phyloP scores from a whole-genome alignment of 1,140 invertebrate genomes.

The Drosophila micromelanica region DNA sequence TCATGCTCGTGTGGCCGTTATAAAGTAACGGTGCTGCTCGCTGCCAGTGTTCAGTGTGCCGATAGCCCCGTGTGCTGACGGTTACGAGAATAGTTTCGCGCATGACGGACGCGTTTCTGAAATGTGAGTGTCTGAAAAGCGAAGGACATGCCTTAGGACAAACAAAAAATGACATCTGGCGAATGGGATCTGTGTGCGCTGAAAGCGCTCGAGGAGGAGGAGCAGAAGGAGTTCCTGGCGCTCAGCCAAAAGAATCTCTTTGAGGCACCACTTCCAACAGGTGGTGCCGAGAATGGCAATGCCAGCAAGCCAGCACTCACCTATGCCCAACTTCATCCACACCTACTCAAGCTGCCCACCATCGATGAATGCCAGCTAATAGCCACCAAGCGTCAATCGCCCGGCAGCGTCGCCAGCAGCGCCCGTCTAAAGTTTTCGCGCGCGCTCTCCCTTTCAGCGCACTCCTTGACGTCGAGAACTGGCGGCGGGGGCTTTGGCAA shows the following conservation, averaged over 20 bases:
- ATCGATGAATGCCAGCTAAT: slow-evolving; percentile 76
- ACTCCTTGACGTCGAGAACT: slow-evolving; percentile 59
- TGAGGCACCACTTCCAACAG: slow-evolving; percentile 61
- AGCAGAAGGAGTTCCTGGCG: slow-evolving; percentile 75
- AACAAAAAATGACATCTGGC: slow-evolving; percentile 75
- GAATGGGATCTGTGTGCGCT: slow-evolving; percentile 83
- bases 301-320: slow-evolving; percentile 47
- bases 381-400: slow-evolving; percentile 58
- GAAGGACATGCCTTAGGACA: slow-evolving; percentile 14
- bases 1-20: slow-evolving; percentile 52
- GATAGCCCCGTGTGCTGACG: slow-evolving; percentile 60
- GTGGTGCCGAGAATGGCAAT: slow-evolving; percentile 22
- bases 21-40: slow-evolving; percentile 59
- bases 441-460: slow-evolving; percentile 74
- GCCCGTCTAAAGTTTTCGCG: slow-evolving; percentile 68
- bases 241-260: slow-evolving; percentile 75
- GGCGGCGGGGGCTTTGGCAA: slow-evolving; percentile 58
- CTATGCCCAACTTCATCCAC: slow-evolving; percentile 75
- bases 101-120: background rate
- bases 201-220: slow-evolving; percentile 82
- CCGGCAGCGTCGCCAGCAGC: slow-evolving; percentile 35
- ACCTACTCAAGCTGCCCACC: slow-evolving; percentile 73
- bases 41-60: slow-evolving; percentile 56
- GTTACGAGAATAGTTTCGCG: slow-evolving; percentile 28
- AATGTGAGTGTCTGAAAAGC: slow-evolving; percentile 38